phyloP scores from a whole-genome alignment of 2,797 vertebrate species.

The Microctenopoma steveboyesi region DNA sequence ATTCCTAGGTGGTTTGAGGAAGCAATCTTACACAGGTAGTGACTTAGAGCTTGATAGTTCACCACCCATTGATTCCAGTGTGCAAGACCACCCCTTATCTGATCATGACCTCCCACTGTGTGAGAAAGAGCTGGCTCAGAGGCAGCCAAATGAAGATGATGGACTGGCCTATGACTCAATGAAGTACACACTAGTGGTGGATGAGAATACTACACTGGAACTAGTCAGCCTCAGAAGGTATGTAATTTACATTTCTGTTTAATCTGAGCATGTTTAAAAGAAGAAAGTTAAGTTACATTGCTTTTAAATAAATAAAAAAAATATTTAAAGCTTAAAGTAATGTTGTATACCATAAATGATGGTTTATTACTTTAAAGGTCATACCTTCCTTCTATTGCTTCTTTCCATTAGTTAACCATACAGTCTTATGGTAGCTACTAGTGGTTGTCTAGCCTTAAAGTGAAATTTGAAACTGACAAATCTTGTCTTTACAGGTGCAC shows the following conservation, averaged over 20 bases:
- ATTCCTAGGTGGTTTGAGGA: conserved; percentile 73
- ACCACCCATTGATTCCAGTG: conserved; percentile 82
- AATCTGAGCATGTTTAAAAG: not conserved
- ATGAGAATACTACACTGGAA: conserved; percentile 98
- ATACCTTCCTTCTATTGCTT: not conserved
- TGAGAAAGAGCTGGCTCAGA: conserved; percentile 68
- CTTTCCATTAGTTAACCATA: not conserved
- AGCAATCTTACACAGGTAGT: conserved; percentile 77
- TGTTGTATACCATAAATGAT: too few relatives aligned
- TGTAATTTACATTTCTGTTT: not conserved
- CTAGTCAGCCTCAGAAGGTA: conserved; percentile 93
- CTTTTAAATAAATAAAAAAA: too few relatives aligned
- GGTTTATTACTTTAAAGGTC: not conserved
- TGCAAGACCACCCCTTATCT: conserved; percentile 67
- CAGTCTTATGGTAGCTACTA: not conserved
- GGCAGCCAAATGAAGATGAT: conserved; percentile 83
- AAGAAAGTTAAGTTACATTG: too few relatives aligned
- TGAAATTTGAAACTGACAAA: conserved; percentile 9
- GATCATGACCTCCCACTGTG: conserved; percentile 74
- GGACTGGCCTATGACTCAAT: conserved; percentile 94
- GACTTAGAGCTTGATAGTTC: conserved; percentile 82
- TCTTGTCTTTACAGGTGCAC: conserved; percentile 81
- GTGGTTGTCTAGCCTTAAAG: not conserved
- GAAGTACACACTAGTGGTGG: conserved; percentile 98
- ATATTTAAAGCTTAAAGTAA: too few relatives aligned